Conservation (phyloP, 2,797 vertebrate genomes). For the Poecilia gillii region DNA sequence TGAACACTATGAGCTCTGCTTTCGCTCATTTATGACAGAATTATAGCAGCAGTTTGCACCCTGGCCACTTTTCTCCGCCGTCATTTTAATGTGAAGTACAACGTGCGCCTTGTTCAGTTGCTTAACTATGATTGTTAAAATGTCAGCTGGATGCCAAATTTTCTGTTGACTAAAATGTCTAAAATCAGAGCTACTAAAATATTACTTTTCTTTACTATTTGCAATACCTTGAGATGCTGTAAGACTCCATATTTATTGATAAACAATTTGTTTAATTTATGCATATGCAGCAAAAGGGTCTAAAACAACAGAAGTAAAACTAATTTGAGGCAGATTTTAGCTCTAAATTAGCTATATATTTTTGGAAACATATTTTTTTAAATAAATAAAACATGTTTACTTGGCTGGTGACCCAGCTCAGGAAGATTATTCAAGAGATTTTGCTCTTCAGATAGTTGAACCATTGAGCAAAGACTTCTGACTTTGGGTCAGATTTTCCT, state of each 20-base stretch:
- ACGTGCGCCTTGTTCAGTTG: background rate
- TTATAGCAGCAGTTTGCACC: conserved; percentile 1
- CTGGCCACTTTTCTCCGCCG: background rate
- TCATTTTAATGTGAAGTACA: background rate
- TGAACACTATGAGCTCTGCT: background rate
- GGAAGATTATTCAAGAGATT: background rate
- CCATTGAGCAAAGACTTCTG: background rate
- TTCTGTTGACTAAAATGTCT: background rate
- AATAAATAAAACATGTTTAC: background rate
- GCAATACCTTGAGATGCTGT: background rate
- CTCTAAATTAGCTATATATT: too few species aligned
- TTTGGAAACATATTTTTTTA: too few species aligned
- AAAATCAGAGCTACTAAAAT: background rate
- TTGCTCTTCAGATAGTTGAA: background rate
- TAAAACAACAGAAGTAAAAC: background rate
- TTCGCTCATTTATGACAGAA: background rate
- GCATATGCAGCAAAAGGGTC: background rate
- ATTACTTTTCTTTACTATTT: background rate
- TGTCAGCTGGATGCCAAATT: background rate
- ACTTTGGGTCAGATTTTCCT: background rate
- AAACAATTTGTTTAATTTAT: background rate
- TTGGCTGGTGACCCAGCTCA: background rate
- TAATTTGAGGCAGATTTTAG: too few species aligned
- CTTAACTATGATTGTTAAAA: background rate
- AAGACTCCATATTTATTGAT: background rate